Evolutionary conservation across 2,888 invertebrate genomes (phyloP), one percentile per base, ranked within the genome.

Genomic region (Hyles lineata): DNA sequence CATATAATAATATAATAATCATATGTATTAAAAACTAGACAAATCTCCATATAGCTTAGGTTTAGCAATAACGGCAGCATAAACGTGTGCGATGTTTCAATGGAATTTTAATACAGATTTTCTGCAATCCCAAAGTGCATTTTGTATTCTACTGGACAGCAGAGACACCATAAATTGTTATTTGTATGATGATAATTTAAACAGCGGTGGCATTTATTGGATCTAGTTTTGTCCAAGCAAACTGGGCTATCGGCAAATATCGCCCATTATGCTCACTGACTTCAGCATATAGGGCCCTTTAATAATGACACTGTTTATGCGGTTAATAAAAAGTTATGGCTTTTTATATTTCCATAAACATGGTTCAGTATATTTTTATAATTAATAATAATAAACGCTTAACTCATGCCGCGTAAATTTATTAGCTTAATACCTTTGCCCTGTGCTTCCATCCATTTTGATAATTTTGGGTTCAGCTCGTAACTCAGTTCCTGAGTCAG

Each of bases 201-300:
- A 70, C 70, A 72, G 71, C 76, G 72, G 76, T 80, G 59, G 70
- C 80, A 76, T 76, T 77, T 77, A 78, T 79, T 76, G 71, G 72
- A 67, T 75, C 73, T 71, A 58, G 71, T 76, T 74, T 69, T 70
- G 73, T 80, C 78, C 72, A 74, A 61, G 78, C 75, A 80, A 75
- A 73, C 72, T 70, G 29, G 60, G 74, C 63, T 75, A 77, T 74
- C 62, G 69, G 63, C 17, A 25, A 61, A 35, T 43, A 43, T 67
- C 15, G 63, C 21, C 63, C 9, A n/a, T 35, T 35, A 67, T 43
- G 35, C 15, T 43, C 23, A 43, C 43, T 7, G 32, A 35, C 35
- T 60, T 60, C 60, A 60, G 23, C 23, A 3, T 25, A 11, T 23
- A 43, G 43, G 43, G 43, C 11, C 43, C 15, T 43, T 43, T 43